Evolutionary conservation across 35 echinoderm and acorn worm species (phyloP).

Genomic region (Ophiothrix spiculata): DNA sequence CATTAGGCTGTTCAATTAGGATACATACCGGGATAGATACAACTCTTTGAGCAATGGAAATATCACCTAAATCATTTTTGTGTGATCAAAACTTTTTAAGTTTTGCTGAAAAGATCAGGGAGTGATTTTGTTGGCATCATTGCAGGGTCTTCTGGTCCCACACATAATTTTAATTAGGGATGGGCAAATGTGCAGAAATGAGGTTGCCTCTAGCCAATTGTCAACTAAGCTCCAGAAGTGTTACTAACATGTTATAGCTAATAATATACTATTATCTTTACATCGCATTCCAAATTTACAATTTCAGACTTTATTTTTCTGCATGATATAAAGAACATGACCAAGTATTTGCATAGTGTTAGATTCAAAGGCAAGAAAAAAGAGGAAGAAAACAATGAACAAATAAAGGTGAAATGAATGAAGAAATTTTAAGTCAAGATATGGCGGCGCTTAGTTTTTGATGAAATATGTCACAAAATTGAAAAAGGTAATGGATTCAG

Average conservation of each 20-base stretch:
- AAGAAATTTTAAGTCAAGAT: background rate
- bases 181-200: background rate
- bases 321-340: conserved; percentile 1
- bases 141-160: background rate
- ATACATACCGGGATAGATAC: too few relatives aligned
- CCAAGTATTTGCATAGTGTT: background rate
- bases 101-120: background rate
- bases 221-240: background rate
- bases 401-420: background rate
- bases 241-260: background rate
- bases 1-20: too few relatives aligned
- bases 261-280: background rate
- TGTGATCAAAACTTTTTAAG: background rate
- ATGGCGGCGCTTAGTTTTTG: background rate
- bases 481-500: too few relatives aligned
- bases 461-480: background rate
- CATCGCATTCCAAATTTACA: background rate
- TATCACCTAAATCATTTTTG: too few relatives aligned
- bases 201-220: background rate
- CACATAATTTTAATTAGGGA: background rate
- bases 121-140: background rate
- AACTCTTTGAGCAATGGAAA: background rate
- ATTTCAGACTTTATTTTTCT: conserved; percentile 9
- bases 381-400: background rate
- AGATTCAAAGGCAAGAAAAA: background rate